These are phyloP conservation scores for Yponomeuta sedellus DNA, from an alignment of 2,888 invertebrate genomes.

Conservation along the genomic window DNA sequence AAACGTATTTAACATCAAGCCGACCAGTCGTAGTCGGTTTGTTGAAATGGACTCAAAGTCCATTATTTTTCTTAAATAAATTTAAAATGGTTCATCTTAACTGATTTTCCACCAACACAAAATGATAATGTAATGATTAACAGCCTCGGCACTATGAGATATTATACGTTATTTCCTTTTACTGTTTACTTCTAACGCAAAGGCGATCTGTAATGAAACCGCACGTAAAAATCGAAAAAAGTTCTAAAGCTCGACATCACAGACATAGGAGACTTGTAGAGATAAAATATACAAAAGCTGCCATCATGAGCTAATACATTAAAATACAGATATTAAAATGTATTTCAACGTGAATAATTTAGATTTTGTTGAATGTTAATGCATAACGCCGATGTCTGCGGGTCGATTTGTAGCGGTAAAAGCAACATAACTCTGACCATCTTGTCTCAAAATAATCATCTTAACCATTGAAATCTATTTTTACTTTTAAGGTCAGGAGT, in stretches of 20 bases:
- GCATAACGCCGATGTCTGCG: too few relatives aligned
- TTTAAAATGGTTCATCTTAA: neutral
- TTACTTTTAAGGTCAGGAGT: too few relatives aligned
- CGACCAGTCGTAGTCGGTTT: too few relatives aligned
- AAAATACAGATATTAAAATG: too few relatives aligned
- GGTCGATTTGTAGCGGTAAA: too few relatives aligned
- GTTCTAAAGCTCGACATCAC: neutral
- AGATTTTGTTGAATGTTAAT: too few relatives aligned
- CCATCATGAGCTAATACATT: neutral
- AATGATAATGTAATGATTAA: too few relatives aligned
- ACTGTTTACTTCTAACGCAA: neutral
- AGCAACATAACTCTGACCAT: too few relatives aligned
- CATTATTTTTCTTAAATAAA: neutral
- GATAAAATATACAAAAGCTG: neutral
- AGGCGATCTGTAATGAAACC: neutral
- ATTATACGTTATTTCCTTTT: neutral
- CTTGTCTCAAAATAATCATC: too few relatives aligned
- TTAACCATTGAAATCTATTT: too few relatives aligned
- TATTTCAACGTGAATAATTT: too few relatives aligned
- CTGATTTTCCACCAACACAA: neutral
- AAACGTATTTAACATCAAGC: too few relatives aligned
- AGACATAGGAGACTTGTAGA: neutral
- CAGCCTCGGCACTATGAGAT: neutral
- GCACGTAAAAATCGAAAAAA: neutral
- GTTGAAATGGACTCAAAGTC: neutral